Evolutionary conservation across 2,888 invertebrate genomes (phyloP).

Genomic region (Seira musarum): DNA sequence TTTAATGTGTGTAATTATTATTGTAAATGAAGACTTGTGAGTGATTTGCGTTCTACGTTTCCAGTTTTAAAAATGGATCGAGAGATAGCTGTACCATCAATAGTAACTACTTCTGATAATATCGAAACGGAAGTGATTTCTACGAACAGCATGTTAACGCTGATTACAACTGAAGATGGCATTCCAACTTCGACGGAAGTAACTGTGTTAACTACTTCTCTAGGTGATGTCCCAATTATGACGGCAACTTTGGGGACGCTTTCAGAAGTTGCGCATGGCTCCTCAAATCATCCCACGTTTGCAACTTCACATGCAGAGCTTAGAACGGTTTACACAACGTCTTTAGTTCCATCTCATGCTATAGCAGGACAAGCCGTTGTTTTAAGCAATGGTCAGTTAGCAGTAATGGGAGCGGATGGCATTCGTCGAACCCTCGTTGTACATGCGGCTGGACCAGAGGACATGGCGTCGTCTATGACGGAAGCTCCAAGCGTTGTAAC

Average conservation of each 20-base stretch:
- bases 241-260: constrained; percentile 38
- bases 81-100: constrained; percentile 11
- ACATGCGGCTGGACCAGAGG: constrained; percentile 13
- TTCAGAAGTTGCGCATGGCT: constrained; percentile 13
- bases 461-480: too few species aligned
- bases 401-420: constrained; percentile 36
- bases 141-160: constrained; percentile 25
- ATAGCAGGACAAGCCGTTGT: constrained; percentile 38
- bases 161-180: constrained; percentile 53
- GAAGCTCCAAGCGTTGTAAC: too few species aligned
- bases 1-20: too few species aligned
- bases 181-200: constrained; percentile 54
- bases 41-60: background rate
- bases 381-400: constrained; percentile 24
- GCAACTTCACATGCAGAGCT: constrained; percentile 36
- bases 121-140: constrained; percentile 23
- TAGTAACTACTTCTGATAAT: constrained; percentile 23
- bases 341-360: constrained; percentile 1
- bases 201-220: constrained; percentile 45
- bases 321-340: constrained; percentile 41
- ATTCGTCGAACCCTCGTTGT: constrained; percentile 38
- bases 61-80: constrained; percentile 26
- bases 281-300: constrained; percentile 43
- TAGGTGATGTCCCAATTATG: constrained; percentile 46
- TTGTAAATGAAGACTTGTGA: background rate